A percentile compares a stretch with the other conserved stretches of the same genome.
Evolutionary conservation across 2,113 vertebrate species (phyloP).

Genomic region (Sturnira hondurensis): DNA sequence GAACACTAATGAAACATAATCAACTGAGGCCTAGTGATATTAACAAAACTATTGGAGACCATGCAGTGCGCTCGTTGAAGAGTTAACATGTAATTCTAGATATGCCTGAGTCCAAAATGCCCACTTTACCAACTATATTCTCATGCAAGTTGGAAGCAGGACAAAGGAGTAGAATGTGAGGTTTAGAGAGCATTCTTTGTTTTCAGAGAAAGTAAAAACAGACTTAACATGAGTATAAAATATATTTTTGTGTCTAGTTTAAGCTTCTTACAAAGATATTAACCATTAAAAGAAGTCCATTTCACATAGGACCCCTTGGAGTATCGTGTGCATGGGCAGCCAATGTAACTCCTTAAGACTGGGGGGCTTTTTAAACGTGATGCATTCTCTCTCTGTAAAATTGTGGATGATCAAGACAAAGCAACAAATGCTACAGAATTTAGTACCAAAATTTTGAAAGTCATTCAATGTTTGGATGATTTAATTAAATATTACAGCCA

Average conservation of each 20-base stretch:
- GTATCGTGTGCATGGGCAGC: not conserved
- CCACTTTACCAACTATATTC: not conserved
- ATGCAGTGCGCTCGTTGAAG: not conserved
- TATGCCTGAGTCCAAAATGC: not conserved
- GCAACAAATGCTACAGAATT: not conserved
- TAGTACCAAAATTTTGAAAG: not conserved
- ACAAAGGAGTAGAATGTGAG: not conserved
- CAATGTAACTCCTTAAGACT: not conserved
- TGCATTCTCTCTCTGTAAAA: not conserved
- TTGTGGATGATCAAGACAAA: not conserved
- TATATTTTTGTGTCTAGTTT: not conserved
- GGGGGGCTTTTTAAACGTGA: rapidly evolving
- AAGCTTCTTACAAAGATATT: not conserved
- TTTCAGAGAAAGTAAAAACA: not conserved
- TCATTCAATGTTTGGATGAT: not conserved
- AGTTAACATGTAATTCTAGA: not conserved
- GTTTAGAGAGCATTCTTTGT: not conserved
- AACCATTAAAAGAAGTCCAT: not conserved
- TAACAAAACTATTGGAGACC: not conserved
- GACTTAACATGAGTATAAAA: not conserved
- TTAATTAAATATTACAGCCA: not conserved
- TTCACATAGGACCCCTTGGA: not conserved
- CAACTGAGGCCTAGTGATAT: not conserved
- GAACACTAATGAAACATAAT: not conserved
- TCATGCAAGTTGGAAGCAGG: not conserved